phyloP scores from a whole-genome alignment of 1,140 invertebrate genomes.

The Vanessa atalanta region DNA sequence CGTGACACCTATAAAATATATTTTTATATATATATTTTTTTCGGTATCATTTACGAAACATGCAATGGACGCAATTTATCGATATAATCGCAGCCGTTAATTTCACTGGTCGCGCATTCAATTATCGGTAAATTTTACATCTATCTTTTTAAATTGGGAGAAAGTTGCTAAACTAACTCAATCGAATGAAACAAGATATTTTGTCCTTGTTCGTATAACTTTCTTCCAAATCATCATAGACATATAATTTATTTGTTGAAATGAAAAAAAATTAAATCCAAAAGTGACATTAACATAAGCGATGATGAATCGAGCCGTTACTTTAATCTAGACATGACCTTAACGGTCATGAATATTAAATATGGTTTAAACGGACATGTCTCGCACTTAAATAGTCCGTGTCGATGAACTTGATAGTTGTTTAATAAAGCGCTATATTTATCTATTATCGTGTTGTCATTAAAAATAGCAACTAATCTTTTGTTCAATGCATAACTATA shows the following conservation, averaged over 20 bases:
- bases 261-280: neutral
- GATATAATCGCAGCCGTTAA: conserved; percentile 26
- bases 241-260: neutral
- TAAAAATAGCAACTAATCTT: conserved; percentile 1
- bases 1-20: conserved; percentile 6
- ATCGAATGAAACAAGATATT: conserved; percentile 30
- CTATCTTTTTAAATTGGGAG: conserved; percentile 34
- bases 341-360: conserved; percentile 55
- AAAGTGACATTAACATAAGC: neutral
- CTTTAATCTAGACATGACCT: conserved; percentile 50
- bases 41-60: conserved; percentile 20
- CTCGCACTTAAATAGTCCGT: conserved; percentile 48
- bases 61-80: conserved; percentile 11
- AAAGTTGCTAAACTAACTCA: conserved; percentile 36
- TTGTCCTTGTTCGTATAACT: conserved; percentile 32
- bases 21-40: conserved; percentile 21
- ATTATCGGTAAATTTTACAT: conserved; percentile 32
- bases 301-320: conserved; percentile 45
- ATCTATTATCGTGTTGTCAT: conserved; percentile 1
- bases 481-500: neutral
- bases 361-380: conserved; percentile 49
- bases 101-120: conserved; percentile 29
- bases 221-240: conserved; percentile 10
- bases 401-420: conserved; percentile 61
- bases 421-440: conserved; percentile 5